phyloP scores from a whole-genome alignment of 1,140 invertebrate genomes.

The Trinorchestia longiramus region DNA sequence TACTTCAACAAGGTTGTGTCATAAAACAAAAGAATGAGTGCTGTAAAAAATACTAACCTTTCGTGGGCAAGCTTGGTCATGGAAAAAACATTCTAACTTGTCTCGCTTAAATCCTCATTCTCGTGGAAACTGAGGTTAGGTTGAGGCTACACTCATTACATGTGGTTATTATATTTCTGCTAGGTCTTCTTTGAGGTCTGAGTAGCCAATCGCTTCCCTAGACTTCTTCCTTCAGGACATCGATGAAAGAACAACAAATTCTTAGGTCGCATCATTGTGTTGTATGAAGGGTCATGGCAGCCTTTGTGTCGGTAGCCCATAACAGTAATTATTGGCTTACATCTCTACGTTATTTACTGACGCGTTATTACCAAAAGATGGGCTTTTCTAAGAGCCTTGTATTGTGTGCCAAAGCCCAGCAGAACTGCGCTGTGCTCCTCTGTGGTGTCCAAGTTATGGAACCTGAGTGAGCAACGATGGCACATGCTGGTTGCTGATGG shows the following conservation, averaged over 20 bases:
- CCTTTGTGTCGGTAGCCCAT: conserved; percentile 23
- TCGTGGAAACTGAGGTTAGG: background rate
- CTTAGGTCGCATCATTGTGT: background rate
- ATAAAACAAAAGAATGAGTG: background rate
- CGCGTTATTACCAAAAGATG: conserved; percentile 45
- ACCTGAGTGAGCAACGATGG: background rate
- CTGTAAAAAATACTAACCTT: background rate
- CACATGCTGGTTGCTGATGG: background rate
- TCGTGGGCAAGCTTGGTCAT: background rate
- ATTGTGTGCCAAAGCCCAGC: background rate
- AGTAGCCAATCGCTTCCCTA: background rate
- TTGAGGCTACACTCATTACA: background rate
- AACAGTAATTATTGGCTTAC: conserved; percentile 44
- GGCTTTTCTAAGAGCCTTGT: background rate
- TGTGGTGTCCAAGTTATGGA: background rate
- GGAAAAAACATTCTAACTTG: background rate
- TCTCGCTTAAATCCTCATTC: background rate
- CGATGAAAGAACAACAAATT: background rate
- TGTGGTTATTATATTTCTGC: background rate
- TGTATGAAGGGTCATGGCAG: conserved; percentile 19
- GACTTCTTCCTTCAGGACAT: background rate
- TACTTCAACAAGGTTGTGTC: background rate
- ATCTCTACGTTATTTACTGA: conserved; percentile 50
- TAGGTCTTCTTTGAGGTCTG: background rate
- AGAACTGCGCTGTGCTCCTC: background rate